Conservation (phyloP, 1,140 invertebrate genomes). For the Nephotettix cincticeps region DNA sequence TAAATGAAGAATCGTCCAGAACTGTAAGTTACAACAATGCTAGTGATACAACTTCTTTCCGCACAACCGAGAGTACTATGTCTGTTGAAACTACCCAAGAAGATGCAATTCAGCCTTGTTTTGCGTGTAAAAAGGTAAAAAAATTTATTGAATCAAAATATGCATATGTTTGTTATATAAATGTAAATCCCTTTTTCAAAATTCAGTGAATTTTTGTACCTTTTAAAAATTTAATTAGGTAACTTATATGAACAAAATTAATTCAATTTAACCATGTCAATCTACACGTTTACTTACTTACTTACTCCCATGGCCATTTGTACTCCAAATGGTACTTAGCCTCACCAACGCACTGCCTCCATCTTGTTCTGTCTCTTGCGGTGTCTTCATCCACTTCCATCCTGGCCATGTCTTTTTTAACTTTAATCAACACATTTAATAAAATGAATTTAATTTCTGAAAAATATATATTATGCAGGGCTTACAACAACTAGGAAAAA, state of each 20-base stretch:
- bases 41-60: background rate
- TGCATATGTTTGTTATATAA: too few species aligned
- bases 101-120: background rate
- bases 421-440: background rate
- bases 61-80: too few species aligned
- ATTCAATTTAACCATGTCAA: background rate
- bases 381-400: too few species aligned
- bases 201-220: background rate
- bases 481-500: too few species aligned
- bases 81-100: too few species aligned
- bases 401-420: too few species aligned
- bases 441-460: too few species aligned
- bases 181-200: background rate
- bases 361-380: too few species aligned
- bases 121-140: constrained; percentile 12
- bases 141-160: background rate
- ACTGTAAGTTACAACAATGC: background rate
- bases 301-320: too few species aligned
- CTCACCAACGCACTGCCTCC: too few species aligned
- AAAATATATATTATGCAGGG: too few species aligned
- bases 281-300: background rate
- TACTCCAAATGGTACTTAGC: too few species aligned
- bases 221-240: background rate
- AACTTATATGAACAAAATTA: background rate
- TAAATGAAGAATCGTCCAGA: background rate